Conservation (phyloP, 1,140 invertebrate genomes). For the Drosophila ercepeae region DNA sequence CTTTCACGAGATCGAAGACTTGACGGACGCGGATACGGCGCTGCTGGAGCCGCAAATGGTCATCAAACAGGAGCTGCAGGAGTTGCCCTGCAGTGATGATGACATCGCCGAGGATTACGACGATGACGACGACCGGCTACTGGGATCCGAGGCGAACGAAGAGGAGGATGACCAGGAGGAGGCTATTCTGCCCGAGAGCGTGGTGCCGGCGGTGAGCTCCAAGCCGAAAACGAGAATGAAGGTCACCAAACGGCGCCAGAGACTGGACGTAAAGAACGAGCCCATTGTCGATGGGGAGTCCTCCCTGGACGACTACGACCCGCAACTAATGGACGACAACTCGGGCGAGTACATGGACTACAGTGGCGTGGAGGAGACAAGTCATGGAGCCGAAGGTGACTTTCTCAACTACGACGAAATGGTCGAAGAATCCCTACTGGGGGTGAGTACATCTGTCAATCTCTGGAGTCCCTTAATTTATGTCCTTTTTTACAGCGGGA, state of each 20-base stretch:
- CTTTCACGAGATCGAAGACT: slow-evolving; percentile 73
- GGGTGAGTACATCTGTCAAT: slow-evolving; percentile 42
- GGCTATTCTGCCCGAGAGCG: slow-evolving; percentile 58
- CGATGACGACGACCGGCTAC: slow-evolving; percentile 20
- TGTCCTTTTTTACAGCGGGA: slow-evolving; percentile 39
- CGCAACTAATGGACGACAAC: slow-evolving; percentile 56
- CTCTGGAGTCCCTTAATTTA: background rate
- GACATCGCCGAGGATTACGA: slow-evolving; percentile 35
- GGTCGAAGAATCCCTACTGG: slow-evolving; percentile 75
- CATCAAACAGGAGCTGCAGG: slow-evolving; percentile 74
- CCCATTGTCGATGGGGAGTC: slow-evolving; percentile 50
- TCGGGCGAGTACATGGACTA: slow-evolving; percentile 61
- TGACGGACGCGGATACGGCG: slow-evolving; percentile 69
- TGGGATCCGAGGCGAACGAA: slow-evolving; percentile 29
- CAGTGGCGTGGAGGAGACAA: slow-evolving; percentile 35
- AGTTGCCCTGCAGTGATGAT: slow-evolving; percentile 55
- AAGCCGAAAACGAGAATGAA: slow-evolving; percentile 49
- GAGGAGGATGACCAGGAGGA: slow-evolving; percentile 48
- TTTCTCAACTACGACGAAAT: slow-evolving; percentile 77
- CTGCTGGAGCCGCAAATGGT: slow-evolving; percentile 78
- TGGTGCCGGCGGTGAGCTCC: slow-evolving; percentile 25
- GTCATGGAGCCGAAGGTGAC: slow-evolving; percentile 30
- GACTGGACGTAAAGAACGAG: slow-evolving; percentile 46
- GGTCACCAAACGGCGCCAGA: slow-evolving; percentile 20
- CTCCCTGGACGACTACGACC: slow-evolving; percentile 62